Percentiles rank a stretch among this genome's conserved stretches.
These are phyloP conservation scores for Rhabdornis inornatus DNA, from an alignment of 2,113 vertebrate species.

Conservation along the genomic window DNA sequence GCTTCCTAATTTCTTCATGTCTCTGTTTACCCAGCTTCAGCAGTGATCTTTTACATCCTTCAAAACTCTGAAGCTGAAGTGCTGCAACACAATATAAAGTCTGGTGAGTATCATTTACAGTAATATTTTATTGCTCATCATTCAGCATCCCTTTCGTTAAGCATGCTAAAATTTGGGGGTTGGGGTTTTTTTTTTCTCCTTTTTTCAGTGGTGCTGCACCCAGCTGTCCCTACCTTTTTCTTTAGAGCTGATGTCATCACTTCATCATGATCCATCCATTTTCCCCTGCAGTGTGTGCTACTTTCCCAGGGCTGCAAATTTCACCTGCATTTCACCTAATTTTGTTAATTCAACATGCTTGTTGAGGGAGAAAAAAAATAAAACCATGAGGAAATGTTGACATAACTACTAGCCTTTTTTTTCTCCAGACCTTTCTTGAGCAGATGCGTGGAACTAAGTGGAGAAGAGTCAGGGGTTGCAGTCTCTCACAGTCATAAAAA, in stretches of 20 bases:
- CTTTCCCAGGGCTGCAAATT: background rate
- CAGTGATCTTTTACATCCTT: background rate
- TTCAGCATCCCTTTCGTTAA: background rate
- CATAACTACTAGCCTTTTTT: background rate
- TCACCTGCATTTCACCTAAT: background rate
- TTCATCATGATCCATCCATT: background rate
- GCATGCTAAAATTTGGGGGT: background rate
- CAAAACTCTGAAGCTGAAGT: background rate
- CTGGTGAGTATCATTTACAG: background rate
- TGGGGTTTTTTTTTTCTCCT: too few species aligned
- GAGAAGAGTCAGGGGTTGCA: background rate
- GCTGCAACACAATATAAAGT: background rate
- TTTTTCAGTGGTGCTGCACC: background rate
- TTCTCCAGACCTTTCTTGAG: background rate
- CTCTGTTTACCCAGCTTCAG: background rate
- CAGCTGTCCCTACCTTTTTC: background rate
- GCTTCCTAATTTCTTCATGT: accelerated
- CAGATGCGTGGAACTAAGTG: background rate
- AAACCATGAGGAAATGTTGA: background rate
- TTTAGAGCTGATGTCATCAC: background rate
- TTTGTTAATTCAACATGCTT: background rate
- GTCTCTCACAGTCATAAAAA: background rate
- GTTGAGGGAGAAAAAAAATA: background rate
- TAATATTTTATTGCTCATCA: background rate
- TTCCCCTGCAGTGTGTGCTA: background rate